Percentiles rank a stretch among this genome's conserved stretches.
Conservation (phyloP, 2,797 vertebrate species). For the Tragopan temminckii region DNA sequence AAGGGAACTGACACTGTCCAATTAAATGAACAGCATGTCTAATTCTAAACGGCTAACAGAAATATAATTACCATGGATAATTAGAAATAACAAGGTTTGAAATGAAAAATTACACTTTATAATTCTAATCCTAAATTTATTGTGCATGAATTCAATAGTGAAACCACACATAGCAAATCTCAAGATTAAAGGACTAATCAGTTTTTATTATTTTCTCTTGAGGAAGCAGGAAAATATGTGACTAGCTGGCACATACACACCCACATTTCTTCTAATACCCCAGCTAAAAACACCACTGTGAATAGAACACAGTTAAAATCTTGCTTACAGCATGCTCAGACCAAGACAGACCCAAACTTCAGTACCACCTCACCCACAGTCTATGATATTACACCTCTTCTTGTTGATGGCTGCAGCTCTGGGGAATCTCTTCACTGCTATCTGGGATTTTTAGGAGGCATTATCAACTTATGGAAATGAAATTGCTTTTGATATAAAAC, state of each 20-base stretch:
- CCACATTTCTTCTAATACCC: neutral
- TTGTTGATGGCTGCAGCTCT: neutral
- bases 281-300: neutral
- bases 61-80: conserved; percentile 31
- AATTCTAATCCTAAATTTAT: neutral
- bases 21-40: conserved; percentile 49
- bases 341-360: neutral
- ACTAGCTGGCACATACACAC: neutral
- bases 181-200: neutral
- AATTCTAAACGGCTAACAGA: conserved; percentile 44
- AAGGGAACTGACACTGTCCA: conserved; percentile 12
- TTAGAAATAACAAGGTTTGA: conserved; percentile 35
- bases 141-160: neutral
- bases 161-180: neutral
- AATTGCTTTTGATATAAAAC: neutral
- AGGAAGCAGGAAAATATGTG: neutral
- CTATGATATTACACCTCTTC: neutral
- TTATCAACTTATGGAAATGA: neutral
- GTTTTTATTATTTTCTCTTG: neutral
- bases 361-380: neutral
- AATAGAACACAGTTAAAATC: neutral
- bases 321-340: neutral
- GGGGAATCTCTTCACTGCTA: neutral
- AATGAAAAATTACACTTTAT: conserved; percentile 10
- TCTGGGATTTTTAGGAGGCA: neutral